Evolutionary conservation across 2,113 vertebrate genomes (phyloP).

Genomic region (Delphinus delphis): DNA sequence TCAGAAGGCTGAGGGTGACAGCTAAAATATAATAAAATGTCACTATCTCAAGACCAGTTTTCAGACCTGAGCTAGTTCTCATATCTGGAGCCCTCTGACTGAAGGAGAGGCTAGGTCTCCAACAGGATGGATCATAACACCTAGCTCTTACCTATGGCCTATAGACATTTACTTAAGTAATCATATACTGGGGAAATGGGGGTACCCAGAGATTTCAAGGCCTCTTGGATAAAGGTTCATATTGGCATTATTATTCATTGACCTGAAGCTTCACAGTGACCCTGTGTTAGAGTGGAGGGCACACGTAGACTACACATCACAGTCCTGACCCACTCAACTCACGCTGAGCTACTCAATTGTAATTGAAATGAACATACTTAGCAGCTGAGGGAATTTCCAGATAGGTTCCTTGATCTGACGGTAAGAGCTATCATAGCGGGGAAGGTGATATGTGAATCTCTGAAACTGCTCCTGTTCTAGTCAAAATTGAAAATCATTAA

Average conservation of each 20-base stretch:
- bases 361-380: background rate
- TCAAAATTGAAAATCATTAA: background rate
- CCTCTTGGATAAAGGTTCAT: background rate
- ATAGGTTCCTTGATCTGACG: background rate
- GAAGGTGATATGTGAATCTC: background rate
- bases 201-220: background rate
- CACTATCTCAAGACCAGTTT: background rate
- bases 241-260: background rate
- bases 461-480: background rate
- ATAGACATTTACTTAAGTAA: background rate
- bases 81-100: background rate
- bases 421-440: background rate
- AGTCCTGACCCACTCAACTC: background rate
- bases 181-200: background rate
- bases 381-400: background rate
- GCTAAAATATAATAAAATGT: background rate
- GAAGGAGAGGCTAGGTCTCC: background rate
- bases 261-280: background rate
- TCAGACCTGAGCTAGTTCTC: background rate
- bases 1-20: background rate
- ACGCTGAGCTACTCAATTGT: background rate
- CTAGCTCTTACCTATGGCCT: background rate
- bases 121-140: background rate
- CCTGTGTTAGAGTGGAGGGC: background rate
- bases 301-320: fast-evolving